Base-by-base conservation (phyloP, 1,140 invertebrate species). In the Drosophila sp. region DNA sequence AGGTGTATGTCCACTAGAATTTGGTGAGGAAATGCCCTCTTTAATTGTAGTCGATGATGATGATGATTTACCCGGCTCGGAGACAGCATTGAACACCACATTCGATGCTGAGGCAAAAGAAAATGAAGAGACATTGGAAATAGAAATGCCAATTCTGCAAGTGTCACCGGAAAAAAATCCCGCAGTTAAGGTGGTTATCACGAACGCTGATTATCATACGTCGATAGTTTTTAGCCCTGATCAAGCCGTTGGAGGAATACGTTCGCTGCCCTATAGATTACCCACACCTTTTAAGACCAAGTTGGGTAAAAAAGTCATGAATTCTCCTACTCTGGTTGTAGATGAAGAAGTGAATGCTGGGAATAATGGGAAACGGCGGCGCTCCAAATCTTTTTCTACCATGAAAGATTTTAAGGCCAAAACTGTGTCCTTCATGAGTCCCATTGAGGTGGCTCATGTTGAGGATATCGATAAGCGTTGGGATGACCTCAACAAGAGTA, bases 391-490 rank as follows among this genome's bases (percentile, higher is more conserved):
- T 0, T 41, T 68, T 2, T 78, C 70, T 7, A 40, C 27, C 1
- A 11, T 73, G 4, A 67, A 69, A 8, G 66, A 72, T 7, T 32
- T 5, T 1, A 66, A 54, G 30, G 17, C 27, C 2, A 78, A 72
- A 17, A 74, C 62, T 2, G 90, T 91, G 2, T 66, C 75, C 1
- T 91, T 91, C 44, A 72, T 56, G 4, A 84, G 81, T 66, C 79
- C 90, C 10, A 56, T 83, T 7, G 83, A 87, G 30, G 60, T 77
- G 30, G 2, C 54, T n/a, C 17, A 23, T 61, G 61, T 70, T n/a
- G 5, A 29, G 2, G 79, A 79, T 8, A 82, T 79, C 1, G 75
- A 83, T 38, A 61, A 67, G 6, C 83, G 71, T 10, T 87, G 69
- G 79, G 61, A 70, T 2, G 35, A 11, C 5, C 27, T 57, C 0